Conservation (phyloP, 2,888 invertebrate genomes). For the Ornithoptera alexandrae region DNA sequence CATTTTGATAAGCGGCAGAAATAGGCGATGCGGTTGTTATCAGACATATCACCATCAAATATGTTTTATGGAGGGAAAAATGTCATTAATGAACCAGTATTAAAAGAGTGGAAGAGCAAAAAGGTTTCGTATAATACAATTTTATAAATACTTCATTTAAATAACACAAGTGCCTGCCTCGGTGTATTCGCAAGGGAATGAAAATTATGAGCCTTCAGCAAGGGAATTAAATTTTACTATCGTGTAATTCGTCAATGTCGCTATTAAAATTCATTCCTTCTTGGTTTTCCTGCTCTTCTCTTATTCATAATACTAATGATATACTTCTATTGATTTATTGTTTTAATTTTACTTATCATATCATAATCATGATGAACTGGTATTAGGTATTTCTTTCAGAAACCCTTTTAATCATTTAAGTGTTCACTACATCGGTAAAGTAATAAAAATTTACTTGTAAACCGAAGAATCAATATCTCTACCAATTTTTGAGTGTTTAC, state of each 20-base stretch:
- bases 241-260: constrained; percentile 21
- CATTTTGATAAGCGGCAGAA: too few relatives aligned
- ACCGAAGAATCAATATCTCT: too few relatives aligned
- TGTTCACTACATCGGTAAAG: too few relatives aligned
- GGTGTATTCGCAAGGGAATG: constrained; percentile 15
- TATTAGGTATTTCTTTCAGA: not conserved
- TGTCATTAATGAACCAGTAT: not conserved
- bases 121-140: constrained; percentile 10
- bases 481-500: too few relatives aligned
- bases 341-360: not conserved
- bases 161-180: constrained; percentile 10
- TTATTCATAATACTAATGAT: not conserved
- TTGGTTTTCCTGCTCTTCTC: not conserved
- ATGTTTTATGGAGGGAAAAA: not conserved
- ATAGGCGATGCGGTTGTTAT: too few relatives aligned
- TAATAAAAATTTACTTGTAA: too few relatives aligned
- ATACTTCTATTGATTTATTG: not conserved
- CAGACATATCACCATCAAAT: not conserved
- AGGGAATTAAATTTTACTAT: constrained; percentile 22
- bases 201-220: constrained; percentile 20
- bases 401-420: too few relatives aligned
- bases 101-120: not conserved
- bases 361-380: not conserved
- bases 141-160: constrained; percentile 21
- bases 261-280: constrained; percentile 16